Percentiles rank a stretch among this genome's conserved stretches.
Evolutionary conservation across 2,113 vertebrate genomes (phyloP).

Genomic region (Mormoops blainvillei): DNA sequence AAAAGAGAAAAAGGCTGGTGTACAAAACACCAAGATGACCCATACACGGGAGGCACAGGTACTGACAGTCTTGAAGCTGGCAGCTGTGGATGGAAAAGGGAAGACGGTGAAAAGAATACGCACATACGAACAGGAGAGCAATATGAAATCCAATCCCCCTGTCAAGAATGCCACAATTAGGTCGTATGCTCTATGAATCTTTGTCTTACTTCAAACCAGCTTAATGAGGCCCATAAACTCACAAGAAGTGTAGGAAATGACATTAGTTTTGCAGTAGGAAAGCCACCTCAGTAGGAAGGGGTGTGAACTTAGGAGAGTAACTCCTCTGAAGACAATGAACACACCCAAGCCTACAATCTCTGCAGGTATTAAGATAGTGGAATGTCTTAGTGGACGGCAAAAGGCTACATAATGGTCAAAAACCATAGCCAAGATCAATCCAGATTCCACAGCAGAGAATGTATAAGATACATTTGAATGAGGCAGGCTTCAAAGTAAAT

Average conservation of each 20-base stretch:
- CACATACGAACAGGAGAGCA: conserved; percentile 42
- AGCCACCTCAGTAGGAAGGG: conserved; percentile 32
- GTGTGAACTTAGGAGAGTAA: conserved; percentile 5
- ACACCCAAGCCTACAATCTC: background rate
- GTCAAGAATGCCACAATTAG: conserved; percentile 40
- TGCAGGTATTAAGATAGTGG: background rate
- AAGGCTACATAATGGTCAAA: conserved; percentile 58
- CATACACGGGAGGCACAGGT: conserved; percentile 55
- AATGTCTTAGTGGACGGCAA: conserved; percentile 47
- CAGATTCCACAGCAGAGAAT: conserved; percentile 59
- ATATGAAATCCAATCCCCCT: conserved; percentile 24
- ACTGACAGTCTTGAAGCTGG: conserved; percentile 1
- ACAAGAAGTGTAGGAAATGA: conserved; percentile 53
- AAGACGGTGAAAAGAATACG: conserved; percentile 47
- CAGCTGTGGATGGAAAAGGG: conserved; percentile 32
- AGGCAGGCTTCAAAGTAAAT: conserved; percentile 51
- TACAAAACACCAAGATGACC: conserved; percentile 49
- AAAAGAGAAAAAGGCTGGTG: conserved; percentile 62
- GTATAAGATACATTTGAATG: conserved; percentile 49
- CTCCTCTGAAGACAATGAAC: conserved; percentile 5
- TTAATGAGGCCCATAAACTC: conserved; percentile 57
- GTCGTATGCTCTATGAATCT: conserved; percentile 25
- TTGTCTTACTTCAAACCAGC: conserved; percentile 37
- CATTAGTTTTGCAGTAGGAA: conserved; percentile 36
- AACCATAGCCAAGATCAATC: conserved; percentile 55